These are phyloP conservation scores for Podarcis muralis DNA, from an alignment of 2,113 vertebrate genomes.

Conservation along the genomic window DNA sequence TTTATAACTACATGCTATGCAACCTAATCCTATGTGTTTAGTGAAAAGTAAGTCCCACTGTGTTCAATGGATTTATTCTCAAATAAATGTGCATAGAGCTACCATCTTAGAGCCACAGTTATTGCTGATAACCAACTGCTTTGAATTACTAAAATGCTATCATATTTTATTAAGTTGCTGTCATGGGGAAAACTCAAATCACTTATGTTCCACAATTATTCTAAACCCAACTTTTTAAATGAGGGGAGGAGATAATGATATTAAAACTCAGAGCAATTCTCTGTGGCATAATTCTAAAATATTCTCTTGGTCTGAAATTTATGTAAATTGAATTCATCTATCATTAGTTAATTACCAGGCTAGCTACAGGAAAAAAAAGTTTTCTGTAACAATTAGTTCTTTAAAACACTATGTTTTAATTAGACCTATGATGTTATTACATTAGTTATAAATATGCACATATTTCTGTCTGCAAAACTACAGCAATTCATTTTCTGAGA, in stretches of 20 bases:
- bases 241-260: slow-evolving; percentile 92
- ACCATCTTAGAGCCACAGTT: slow-evolving; percentile 2
- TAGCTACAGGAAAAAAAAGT: slow-evolving; percentile 83
- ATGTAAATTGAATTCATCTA: slow-evolving; percentile 98
- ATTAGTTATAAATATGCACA: slow-evolving; percentile 78
- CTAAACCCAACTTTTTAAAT: slow-evolving; percentile 88
- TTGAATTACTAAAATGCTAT: slow-evolving; percentile 76
- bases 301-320: slow-evolving; percentile 93
- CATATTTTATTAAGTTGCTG: slow-evolving; percentile 85
- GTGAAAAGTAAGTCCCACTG: not conserved
- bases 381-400: slow-evolving; percentile 93
- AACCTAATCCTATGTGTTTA: not conserved
- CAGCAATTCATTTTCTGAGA: slow-evolving; percentile 28
- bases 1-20: not conserved
- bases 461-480: slow-evolving; percentile 52
- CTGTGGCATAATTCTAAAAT: slow-evolving; percentile 90
- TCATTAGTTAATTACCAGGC: slow-evolving; percentile 90
- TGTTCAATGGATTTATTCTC: not conserved
- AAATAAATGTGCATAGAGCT: not conserved
- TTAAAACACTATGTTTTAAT: slow-evolving; percentile 91
- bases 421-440: slow-evolving; percentile 81
- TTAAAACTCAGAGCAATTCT: slow-evolving; percentile 98
- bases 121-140: slow-evolving; percentile 69
- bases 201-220: slow-evolving; percentile 90
- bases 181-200: slow-evolving; percentile 87